Evolutionary conservation across 2,888 invertebrate species (phyloP).

Genomic region (Epinotia demarniana): DNA sequence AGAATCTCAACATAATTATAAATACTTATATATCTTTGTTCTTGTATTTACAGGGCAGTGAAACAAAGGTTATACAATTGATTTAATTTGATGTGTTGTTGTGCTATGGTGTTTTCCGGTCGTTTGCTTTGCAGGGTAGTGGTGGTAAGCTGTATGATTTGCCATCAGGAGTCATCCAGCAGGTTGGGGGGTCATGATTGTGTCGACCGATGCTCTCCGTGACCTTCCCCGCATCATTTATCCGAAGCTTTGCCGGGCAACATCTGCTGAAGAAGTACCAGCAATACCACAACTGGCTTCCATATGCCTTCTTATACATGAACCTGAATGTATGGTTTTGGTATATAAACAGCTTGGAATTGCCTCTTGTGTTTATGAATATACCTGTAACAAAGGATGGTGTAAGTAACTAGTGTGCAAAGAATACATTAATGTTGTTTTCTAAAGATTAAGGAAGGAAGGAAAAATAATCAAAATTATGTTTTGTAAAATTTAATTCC

Average conservation of each 20-base stretch:
- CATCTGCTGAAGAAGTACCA: slow-evolving; percentile 82
- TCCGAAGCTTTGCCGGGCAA: slow-evolving; percentile 78
- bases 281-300: slow-evolving; percentile 82
- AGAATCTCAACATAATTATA: slow-evolving; percentile 43
- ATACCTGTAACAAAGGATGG: slow-evolving; percentile 70
- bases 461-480: slow-evolving; percentile 58
- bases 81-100: slow-evolving; percentile 57
- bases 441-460: slow-evolving; percentile 48
- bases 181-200: slow-evolving; percentile 80
- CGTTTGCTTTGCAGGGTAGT: slow-evolving; percentile 55
- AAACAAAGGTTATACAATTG: slow-evolving; percentile 51
- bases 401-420: slow-evolving; percentile 49
- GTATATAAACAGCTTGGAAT: slow-evolving; percentile 80
- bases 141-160: slow-evolving; percentile 78
- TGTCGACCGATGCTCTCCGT: slow-evolving; percentile 79
- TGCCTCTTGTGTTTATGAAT: slow-evolving; percentile 80
- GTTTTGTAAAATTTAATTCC: slow-evolving; percentile 33
- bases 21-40: slow-evolving; percentile 37
- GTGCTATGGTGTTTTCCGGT: slow-evolving; percentile 61
- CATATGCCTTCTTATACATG: slow-evolving; percentile 82
- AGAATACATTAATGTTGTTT: slow-evolving; percentile 22
- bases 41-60: slow-evolving; percentile 46
- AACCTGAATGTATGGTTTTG: slow-evolving; percentile 82
- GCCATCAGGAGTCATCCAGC: slow-evolving; percentile 82
- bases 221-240: slow-evolving; percentile 77